A percentile compares a stretch with the other conserved stretches of the same genome.
These are phyloP conservation scores for Sapayoa aenigma DNA, from an alignment of 2,113 vertebrate genomes.

Conservation along the genomic window DNA sequence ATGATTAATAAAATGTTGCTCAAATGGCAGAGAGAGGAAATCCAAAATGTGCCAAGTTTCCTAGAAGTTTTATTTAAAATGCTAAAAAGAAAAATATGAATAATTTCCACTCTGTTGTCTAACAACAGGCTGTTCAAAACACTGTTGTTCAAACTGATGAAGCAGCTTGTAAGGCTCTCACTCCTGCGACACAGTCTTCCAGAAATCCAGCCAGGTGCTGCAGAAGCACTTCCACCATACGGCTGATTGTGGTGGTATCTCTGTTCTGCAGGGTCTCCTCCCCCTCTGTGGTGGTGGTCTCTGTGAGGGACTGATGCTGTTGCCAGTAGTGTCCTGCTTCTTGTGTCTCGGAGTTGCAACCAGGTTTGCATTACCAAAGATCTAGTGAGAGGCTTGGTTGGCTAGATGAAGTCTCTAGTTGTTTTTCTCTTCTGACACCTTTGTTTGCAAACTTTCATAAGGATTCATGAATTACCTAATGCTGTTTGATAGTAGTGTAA, in stretches of 20 bases:
- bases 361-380: neutral
- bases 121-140: neutral
- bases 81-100: neutral
- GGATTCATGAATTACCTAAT: neutral
- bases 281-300: fast-evolving
- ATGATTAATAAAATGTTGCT: neutral
- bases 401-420: fast-evolving
- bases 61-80: neutral
- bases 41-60: neutral
- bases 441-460: neutral
- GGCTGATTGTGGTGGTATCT: fast-evolving
- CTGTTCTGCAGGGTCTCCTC: neutral
- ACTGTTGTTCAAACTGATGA: neutral
- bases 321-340: neutral
- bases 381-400: neutral
- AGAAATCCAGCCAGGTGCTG: neutral
- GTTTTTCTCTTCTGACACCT: neutral
- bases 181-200: neutral
- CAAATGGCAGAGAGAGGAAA: neutral
- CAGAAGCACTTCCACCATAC: fast-evolving
- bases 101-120: neutral
- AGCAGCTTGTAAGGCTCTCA: neutral
- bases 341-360: neutral
- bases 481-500: neutral
- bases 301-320: neutral